Base-by-base conservation (phyloP, 2,113 vertebrate genomes). In the Albula glossodonta region DNA sequence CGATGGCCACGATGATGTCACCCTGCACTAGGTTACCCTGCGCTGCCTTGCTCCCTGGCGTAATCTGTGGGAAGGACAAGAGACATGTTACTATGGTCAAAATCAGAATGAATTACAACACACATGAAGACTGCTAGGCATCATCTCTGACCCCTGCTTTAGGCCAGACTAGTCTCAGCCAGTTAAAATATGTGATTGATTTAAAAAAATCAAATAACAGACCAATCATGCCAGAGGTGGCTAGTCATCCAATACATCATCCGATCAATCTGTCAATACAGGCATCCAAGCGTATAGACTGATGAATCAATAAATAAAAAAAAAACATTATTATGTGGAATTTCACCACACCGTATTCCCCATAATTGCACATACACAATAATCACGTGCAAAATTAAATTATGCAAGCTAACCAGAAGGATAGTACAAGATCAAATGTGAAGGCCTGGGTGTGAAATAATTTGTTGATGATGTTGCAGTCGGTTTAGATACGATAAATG, bases 1-100 rank as follows among this genome's bases (percentile, higher is more conserved):
- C 98, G n/a, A 99, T 99, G 89, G 98, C 98, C 31, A 99, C 94
- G 5, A 99, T 98, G 53, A 98, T 92, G 86, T 99, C 98, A 0
- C 98, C 98, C 89, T 97, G 98, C 85, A 93, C 95, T 93, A 99
- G 96, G 94, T 97, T 98, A 0, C 97, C 97, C 89, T 96, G 95
- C 3, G 98, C 95, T 1, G 98, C 97, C 92, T 99, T 99, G 94
- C 98, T 98, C 87, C 98, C 98, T 0, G 97, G 98, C 0, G 97
- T 97, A 90, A 99, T 97, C 98, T 99, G 93, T n/a, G 56, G 9
- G 85, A 13, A 78, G 60, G 41, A 89, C 81, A 81, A 77, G 8
- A 83, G 1, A 57, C 77, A 13, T 5, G 51, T 13, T 83, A 19
- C 53, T 31, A 66, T 3, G 5, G 19, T n/a, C 22, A 17, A 9